Evolutionary conservation across 2,113 vertebrate genomes (phyloP).

Genomic region (Pelecanoides urinatrix): DNA sequence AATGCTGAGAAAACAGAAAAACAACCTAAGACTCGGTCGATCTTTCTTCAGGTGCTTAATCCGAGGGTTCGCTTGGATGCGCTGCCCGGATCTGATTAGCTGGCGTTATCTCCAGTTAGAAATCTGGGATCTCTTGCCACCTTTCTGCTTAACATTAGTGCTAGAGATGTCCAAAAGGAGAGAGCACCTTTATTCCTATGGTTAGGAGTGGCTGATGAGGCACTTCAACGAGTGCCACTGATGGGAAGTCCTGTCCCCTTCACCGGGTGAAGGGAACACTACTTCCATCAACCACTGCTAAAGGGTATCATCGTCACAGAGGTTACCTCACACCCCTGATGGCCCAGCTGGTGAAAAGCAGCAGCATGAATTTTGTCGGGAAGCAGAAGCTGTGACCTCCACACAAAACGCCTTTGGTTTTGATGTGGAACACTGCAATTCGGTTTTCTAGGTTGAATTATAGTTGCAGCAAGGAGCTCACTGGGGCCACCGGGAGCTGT

Average conservation of each 20-base stretch:
- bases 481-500: neutral
- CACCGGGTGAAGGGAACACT: neutral
- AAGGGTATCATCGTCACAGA: neutral
- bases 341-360: neutral
- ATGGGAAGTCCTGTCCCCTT: neutral
- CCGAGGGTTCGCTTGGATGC: accelerated
- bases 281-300: neutral
- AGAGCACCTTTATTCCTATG: neutral
- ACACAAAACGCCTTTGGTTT: neutral
- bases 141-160: neutral
- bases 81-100: neutral
- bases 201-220: neutral
- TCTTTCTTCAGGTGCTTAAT: neutral
- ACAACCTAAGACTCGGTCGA: neutral
- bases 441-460: neutral
- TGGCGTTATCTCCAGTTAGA: neutral
- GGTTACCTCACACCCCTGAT: neutral
- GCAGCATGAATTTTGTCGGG: neutral
- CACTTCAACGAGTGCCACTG: too few species aligned
- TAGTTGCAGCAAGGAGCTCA: neutral
- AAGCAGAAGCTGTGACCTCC: neutral
- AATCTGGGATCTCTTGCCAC: neutral
- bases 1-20: slow-evolving; percentile 75
- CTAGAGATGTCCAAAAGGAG: neutral
- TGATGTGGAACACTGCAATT: too few species aligned